Evolutionary conservation across 2,888 invertebrate species (phyloP), one percentile per base, ranked within the genome.

Genomic region (Sarcophaga rosellei): DNA sequence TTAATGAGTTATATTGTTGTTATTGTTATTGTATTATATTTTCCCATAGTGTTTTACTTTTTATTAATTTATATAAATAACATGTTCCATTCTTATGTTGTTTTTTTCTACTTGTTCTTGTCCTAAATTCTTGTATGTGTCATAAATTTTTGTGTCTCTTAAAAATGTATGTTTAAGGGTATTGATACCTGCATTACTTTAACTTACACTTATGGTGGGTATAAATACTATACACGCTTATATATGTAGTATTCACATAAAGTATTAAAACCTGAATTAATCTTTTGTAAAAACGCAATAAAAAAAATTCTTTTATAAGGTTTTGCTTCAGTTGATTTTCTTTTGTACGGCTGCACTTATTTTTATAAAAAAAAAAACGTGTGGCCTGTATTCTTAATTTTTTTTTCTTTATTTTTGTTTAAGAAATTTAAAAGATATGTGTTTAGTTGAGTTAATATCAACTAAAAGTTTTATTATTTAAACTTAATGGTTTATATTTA

Each of bases 31-130:
- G 25, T 78, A 78, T 74, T 21, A 45, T 47, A 66, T 45, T 63
- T 44, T 25, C 44, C 75, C 44, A 61, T 83, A 68, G 35, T 57
- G 35, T 86, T 79, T 77, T 73, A 53, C 45, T 81, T 85, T 85
- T 79, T 85, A 79, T 79, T 85, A 85, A 85, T 85, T 85, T 85
- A 74, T 68, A 74, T 68, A 73, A 81, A 81, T 84, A 81, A 84
- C 44, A 76, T 80, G 61, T 44, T 45, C 23, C 53, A 20, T 65
- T 12, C 65, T 44, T 59, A 35, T 10, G n/a, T n/a, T n/a, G n/a
- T 53, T 25, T 25, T 72, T 47, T 47, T 62, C 57, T n/a, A 0
- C 57, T 25, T 65, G 23, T 65, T 59, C 63, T 44, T 81, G 69
- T 75, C 70, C 69, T 79, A 65, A 75, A 82, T 82, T 69, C 66